Conservation (phyloP, 2,888 invertebrate species). For the Rhorus exstirpatorius region DNA sequence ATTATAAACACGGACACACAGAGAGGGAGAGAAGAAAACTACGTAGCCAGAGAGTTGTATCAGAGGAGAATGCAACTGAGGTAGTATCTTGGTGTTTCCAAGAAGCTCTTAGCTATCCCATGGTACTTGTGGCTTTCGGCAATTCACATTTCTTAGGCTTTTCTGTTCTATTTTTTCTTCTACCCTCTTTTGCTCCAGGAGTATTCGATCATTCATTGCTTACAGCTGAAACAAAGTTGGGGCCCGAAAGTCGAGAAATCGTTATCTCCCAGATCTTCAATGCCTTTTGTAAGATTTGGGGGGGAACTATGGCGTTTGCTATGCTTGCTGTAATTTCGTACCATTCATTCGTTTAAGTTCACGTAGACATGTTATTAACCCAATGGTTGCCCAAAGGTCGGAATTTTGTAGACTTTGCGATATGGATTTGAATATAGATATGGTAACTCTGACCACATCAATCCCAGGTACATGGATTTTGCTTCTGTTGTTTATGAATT, state of each 20-base stretch:
- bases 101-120: constrained; percentile 36
- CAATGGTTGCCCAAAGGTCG: not conserved
- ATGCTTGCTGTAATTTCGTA: not conserved
- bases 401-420: not conserved
- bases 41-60: constrained; percentile 13
- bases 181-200: not conserved
- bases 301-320: not conserved
- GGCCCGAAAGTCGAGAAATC: not conserved
- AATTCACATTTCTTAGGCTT: not conserved
- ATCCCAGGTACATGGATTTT: no score
- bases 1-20: constrained; percentile 5
- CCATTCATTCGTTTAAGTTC: not conserved
- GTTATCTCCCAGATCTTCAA: not conserved
- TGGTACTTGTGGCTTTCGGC: constrained; percentile 19
- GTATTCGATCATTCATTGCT: constrained; percentile 4
- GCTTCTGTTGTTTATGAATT: no score
- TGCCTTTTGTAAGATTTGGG: not conserved
- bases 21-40: constrained; percentile 2
- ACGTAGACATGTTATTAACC: not conserved
- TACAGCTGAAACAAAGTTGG: not conserved
- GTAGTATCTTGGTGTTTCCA: constrained; percentile 23
- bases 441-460: no score
- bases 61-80: constrained; percentile 26
- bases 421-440: not conserved
- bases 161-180: not conserved